These are phyloP conservation scores for Caenorhabditis sinica DNA, from an alignment of 2,888 invertebrate genomes.

Conservation along the genomic window DNA sequence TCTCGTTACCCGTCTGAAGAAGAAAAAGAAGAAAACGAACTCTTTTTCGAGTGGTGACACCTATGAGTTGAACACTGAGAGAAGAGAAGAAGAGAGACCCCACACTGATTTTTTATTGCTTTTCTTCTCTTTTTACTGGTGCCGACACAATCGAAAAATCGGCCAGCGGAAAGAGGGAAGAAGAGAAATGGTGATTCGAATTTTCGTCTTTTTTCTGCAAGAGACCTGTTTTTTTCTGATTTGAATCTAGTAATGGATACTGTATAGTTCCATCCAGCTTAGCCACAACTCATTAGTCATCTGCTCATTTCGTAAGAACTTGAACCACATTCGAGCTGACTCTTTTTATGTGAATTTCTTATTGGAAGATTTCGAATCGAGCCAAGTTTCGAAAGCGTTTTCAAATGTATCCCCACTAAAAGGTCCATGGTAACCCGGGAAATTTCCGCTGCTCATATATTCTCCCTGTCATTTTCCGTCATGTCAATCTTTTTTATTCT, in stretches of 20 bases:
- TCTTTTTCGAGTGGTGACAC: slow-evolving; percentile 40
- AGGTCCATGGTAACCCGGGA: neutral
- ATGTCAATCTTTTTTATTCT: slow-evolving; percentile 38
- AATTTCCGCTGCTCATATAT: slow-evolving; percentile 6
- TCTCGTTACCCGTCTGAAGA: neutral
- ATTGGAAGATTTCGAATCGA: no score
- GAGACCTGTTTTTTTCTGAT: neutral
- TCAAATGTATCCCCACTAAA: neutral
- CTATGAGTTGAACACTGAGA: slow-evolving; percentile 30
- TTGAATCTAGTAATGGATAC: no score
- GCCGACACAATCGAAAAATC: slow-evolving; percentile 19
- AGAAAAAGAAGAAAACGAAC: slow-evolving; percentile 19
- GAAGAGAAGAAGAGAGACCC: slow-evolving; percentile 23
- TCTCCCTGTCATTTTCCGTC: slow-evolving; percentile 30
- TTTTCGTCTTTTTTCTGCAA: slow-evolving; percentile 1
- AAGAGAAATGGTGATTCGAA: neutral
- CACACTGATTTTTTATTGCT: slow-evolving; percentile 53
- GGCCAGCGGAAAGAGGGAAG: slow-evolving; percentile 6
- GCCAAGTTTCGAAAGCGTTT: neutral
- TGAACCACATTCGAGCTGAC: neutral
- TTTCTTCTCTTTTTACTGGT: slow-evolving; percentile 32
- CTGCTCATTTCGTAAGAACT: slow-evolving; percentile 17
- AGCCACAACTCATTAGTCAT: slow-evolving; percentile 9
- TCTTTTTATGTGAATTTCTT: neutral
- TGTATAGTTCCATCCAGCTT: neutral